Conservation (phyloP, 1,140 invertebrate species). For the Adoxophyes honmai region DNA sequence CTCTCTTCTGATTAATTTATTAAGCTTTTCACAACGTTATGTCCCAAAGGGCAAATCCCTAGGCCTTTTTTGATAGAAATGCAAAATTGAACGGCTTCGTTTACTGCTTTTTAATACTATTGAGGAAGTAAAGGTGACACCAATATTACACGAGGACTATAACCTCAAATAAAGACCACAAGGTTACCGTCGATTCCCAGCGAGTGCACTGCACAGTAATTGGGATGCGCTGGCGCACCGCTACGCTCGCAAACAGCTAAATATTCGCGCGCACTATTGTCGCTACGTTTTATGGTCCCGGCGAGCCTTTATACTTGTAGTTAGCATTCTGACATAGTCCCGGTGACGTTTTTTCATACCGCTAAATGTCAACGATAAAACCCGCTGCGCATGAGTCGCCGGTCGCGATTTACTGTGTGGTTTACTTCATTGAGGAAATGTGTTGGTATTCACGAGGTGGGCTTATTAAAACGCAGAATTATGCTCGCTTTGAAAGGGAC, state of each 20-base stretch:
- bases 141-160: conserved; percentile 25
- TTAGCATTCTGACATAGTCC: conserved; percentile 72
- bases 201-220: conserved; percentile 60
- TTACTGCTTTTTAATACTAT: no score
- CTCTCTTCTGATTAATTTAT: no score
- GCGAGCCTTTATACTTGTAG: conserved; percentile 60
- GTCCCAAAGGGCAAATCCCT: no score
- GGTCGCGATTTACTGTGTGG: conserved; percentile 3
- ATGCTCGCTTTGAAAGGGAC: conserved; percentile 3
- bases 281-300: conserved; percentile 69
- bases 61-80: no score
- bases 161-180: conserved; percentile 30
- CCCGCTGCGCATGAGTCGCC: conserved; percentile 30
- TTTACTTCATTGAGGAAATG: conserved; percentile 14
- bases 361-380: conserved; percentile 60
- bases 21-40: no score
- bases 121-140: neutral
- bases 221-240: conserved; percentile 50
- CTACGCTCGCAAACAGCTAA: conserved; percentile 62
- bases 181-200: conserved; percentile 50
- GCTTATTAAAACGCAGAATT: conserved; percentile 8
- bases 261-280: conserved; percentile 74
- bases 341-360: conserved; percentile 62
- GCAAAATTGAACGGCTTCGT: no score
- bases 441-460: conserved; percentile 4